These are phyloP conservation scores for Lomographa bimaculata DNA, from an alignment of 2,888 invertebrate genomes.

Conservation along the genomic window DNA sequence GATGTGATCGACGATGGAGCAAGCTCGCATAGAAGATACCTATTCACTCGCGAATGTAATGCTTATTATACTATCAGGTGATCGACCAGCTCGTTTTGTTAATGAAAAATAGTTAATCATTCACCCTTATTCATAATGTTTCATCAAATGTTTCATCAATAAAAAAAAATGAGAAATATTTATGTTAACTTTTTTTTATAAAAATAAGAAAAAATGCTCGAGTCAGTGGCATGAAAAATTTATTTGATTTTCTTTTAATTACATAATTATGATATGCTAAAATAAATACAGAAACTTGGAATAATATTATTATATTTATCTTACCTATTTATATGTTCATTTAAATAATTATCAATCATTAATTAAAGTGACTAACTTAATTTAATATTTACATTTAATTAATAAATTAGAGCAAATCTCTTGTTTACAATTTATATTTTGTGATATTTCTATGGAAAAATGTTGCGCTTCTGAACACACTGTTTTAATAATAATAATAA, in stretches of 20 bases:
- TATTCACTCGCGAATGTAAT: too few species aligned
- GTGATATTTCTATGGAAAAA: slow-evolving; percentile 4
- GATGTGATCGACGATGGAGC: too few species aligned
- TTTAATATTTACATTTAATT: slow-evolving; percentile 74
- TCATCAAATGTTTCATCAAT: too few species aligned
- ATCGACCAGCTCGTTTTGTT: too few species aligned
- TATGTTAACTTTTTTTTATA: too few species aligned
- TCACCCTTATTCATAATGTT: too few species aligned
- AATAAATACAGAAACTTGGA: slow-evolving; percentile 81
- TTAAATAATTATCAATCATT: slow-evolving; percentile 70
- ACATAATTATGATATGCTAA: slow-evolving; percentile 76
- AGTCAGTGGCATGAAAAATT: slow-evolving; percentile 81
- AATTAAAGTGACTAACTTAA: slow-evolving; percentile 68
- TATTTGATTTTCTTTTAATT: slow-evolving; percentile 80
- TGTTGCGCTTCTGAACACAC: slow-evolving; percentile 28
- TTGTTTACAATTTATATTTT: slow-evolving; percentile 37
- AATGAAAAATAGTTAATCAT: too few species aligned
- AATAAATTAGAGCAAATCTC: slow-evolving; percentile 57
- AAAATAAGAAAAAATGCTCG: too few species aligned
- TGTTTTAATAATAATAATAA: not conserved
- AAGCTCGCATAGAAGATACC: too few species aligned
- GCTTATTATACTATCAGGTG: too few species aligned
- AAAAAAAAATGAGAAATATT: too few species aligned
- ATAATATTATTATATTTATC: slow-evolving; percentile 65
- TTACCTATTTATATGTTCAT: slow-evolving; percentile 58